Percentiles rank a stretch among this genome's conserved stretches.
Conservation (phyloP, 2,113 vertebrate genomes). For the Ceyx melanurus region DNA sequence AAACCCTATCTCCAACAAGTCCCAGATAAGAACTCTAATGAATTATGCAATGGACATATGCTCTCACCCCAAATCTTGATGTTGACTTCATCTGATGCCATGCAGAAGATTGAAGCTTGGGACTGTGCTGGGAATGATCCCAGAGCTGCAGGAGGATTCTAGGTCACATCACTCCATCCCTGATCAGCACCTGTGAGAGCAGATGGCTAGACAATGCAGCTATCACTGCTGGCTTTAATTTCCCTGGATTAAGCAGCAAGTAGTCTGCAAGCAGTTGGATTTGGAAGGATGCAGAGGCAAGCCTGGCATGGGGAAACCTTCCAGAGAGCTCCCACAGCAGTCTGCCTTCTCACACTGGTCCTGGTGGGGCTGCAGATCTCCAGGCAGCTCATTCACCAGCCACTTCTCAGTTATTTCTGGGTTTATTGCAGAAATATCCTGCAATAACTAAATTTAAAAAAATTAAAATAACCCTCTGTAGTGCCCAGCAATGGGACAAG, state of each 20-base stretch:
- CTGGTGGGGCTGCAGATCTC: not conserved
- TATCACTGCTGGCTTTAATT: conserved; percentile 47
- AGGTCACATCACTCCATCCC: conserved; percentile 12
- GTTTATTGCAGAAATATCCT: not conserved
- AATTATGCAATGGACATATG: conserved; percentile 25
- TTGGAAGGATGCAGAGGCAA: conserved; percentile 23
- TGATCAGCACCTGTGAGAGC: conserved; percentile 54
- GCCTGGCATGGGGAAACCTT: not conserved
- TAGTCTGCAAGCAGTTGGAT: conserved; percentile 2
- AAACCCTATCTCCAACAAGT: not conserved
- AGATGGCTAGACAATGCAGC: conserved; percentile 53
- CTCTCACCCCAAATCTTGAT: not conserved
- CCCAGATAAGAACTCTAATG: not conserved
- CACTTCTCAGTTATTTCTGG: not conserved
- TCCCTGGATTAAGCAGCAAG: conserved; percentile 59
- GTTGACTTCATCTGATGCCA: conserved; percentile 25
- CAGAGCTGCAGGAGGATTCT: conserved; percentile 5
- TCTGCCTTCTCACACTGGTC: not conserved
- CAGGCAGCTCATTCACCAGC: not conserved
- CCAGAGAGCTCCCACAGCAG: not conserved
- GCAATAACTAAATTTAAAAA: not conserved
- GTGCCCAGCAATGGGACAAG: too few relatives aligned
- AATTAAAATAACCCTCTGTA: not conserved
- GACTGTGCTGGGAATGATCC: conserved; percentile 28
- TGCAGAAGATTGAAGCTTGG: conserved; percentile 8